Percentiles rank a stretch among this genome's conserved stretches.
phyloP scores from a whole-genome alignment of 2,797 vertebrate species.

The Dallia pectoralis region DNA sequence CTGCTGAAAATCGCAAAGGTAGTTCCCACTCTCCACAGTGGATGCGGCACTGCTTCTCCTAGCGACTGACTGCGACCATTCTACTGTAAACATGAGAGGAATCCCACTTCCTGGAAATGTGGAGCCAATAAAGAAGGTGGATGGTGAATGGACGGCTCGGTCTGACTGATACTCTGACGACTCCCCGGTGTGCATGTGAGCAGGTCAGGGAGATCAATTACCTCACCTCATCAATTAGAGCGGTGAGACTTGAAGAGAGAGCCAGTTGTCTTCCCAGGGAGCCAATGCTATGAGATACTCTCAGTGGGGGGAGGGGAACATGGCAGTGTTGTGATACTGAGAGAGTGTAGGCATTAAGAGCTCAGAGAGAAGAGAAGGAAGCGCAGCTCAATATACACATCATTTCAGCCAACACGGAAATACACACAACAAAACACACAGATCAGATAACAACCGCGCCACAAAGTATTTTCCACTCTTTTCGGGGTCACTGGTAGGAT shows the following conservation, averaged over 20 bases:
- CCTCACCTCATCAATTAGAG: slow-evolving; percentile 4
- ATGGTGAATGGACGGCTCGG: slow-evolving; percentile 23
- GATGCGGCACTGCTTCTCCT: slow-evolving; percentile 39
- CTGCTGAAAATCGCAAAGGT: not conserved
- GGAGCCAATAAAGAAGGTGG: slow-evolving; percentile 18
- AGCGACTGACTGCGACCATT: slow-evolving; percentile 28
- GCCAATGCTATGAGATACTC: not conserved
- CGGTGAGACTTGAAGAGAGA: not conserved
- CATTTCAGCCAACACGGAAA: not conserved
- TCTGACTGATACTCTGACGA: slow-evolving; percentile 75
- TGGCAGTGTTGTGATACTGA: not conserved
- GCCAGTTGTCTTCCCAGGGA: not conserved
- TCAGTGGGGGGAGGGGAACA: not conserved
- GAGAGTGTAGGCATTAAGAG: not conserved
- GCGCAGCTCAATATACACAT: not conserved
- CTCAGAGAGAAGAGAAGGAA: not conserved
- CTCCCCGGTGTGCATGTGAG: slow-evolving; percentile 73
- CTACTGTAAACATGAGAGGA: slow-evolving; percentile 38
- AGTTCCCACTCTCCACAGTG: not conserved
- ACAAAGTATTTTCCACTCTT: too few species aligned
- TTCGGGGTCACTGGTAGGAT: too few species aligned
- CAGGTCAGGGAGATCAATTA: slow-evolving; percentile 69
- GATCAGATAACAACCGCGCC: not conserved
- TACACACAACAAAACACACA: slow-evolving; percentile 12
- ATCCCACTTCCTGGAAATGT: slow-evolving; percentile 44